These are phyloP conservation scores for Acleris sparsana DNA, from an alignment of 2,888 invertebrate genomes.

Conservation along the genomic window DNA sequence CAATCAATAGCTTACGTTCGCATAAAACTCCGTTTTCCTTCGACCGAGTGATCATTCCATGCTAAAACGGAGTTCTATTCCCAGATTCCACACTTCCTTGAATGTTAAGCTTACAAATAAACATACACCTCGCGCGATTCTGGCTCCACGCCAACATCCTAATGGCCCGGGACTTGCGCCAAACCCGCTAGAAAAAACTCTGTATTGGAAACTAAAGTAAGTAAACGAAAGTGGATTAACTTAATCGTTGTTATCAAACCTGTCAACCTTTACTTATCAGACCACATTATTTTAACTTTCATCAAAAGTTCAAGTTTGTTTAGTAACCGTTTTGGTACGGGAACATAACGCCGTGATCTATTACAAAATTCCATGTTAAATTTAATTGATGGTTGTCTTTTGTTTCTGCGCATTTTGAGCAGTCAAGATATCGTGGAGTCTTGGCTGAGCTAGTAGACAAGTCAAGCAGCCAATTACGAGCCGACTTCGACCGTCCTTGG, in stretches of 20 bases:
- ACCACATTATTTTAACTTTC: conserved; percentile 8
- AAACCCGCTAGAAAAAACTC: conserved; percentile 72
- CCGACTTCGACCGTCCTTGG: conserved; percentile 57
- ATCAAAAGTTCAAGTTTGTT: conserved; percentile 17
- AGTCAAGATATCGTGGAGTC: conserved; percentile 45
- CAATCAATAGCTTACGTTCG: conserved; percentile 30
- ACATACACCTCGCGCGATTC: conserved; percentile 69
- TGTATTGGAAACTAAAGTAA: conserved; percentile 70
- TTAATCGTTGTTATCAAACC: conserved; percentile 53
- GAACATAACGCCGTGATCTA: no score
- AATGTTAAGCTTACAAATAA: conserved; percentile 79
- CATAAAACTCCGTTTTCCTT: conserved; percentile 40
- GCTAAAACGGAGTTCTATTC: conserved; percentile 68
- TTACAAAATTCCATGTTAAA: no score
- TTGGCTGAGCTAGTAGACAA: conserved; percentile 50
- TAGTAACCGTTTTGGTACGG: no score
- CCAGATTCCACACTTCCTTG: conserved; percentile 78
- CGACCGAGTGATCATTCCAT: conserved; percentile 58
- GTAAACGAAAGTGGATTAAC: conserved; percentile 68
- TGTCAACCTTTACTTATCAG: background rate
- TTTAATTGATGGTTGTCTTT: conserved; percentile 38
- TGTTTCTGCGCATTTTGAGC: conserved; percentile 20
- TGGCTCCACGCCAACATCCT: conserved; percentile 76
- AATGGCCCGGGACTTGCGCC: conserved; percentile 73
- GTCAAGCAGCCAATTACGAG: conserved; percentile 65